Conservation (phyloP, 2,888 invertebrate species). For the Drosophila borealis region DNA sequence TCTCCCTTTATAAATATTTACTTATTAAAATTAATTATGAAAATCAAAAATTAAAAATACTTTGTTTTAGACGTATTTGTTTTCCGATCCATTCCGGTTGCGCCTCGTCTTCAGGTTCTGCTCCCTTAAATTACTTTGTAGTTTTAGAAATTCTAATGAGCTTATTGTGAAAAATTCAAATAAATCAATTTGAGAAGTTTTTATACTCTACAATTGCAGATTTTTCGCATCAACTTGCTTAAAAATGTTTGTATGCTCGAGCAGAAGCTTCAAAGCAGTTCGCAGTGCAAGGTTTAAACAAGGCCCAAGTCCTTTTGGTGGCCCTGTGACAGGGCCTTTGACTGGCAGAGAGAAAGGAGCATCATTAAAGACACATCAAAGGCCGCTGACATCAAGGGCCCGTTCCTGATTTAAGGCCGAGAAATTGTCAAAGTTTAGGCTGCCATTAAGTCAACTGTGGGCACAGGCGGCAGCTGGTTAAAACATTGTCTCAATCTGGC, state of each 20-base stretch:
- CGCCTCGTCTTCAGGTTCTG: too few species aligned
- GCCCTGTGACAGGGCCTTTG: slow-evolving; percentile 7
- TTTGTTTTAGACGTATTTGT: too few species aligned
- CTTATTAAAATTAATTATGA: too few species aligned
- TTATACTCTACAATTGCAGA: neutral
- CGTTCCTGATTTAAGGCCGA: slow-evolving; percentile 32
- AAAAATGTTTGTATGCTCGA: neutral
- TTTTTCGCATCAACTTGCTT: neutral
- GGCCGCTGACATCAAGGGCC: slow-evolving; percentile 30
- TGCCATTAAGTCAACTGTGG: slow-evolving; percentile 61
- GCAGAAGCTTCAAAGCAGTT: slow-evolving; percentile 9
- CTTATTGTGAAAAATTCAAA: too few species aligned
- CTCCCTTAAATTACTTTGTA: too few species aligned
- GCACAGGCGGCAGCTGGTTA: slow-evolving; percentile 35
- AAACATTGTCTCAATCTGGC: slow-evolving; percentile 68
- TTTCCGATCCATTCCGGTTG: too few species aligned
- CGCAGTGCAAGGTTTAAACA: slow-evolving; percentile 1
- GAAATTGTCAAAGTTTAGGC: slow-evolving; percentile 43
- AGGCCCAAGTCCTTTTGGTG: slow-evolving; percentile 2
- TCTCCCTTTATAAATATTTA: too few species aligned
- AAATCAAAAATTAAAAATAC: too few species aligned
- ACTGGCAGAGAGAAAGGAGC: slow-evolving; percentile 16
- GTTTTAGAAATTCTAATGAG: too few species aligned
- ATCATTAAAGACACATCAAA: slow-evolving; percentile 55
- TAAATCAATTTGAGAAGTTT: neutral